Base-by-base conservation (phyloP, 2,888 invertebrate genomes). In the Crossocerus cetratus region DNA sequence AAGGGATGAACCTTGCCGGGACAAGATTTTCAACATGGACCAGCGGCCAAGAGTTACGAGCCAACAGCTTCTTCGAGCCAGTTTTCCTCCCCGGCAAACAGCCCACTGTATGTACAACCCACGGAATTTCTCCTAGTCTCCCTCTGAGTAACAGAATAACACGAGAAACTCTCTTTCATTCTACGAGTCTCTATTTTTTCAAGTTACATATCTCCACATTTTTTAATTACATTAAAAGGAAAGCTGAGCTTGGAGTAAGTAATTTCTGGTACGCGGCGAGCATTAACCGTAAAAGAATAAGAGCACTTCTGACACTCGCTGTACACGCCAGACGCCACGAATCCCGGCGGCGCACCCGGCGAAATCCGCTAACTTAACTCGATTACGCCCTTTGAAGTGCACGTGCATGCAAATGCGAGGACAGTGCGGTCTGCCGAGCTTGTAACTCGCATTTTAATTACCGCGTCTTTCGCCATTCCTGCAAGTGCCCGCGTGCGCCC, bases 361-460 rank as follows among this genome's bases (percentile, higher is more conserved):
- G 21, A 63, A 49, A 63, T 60, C 69, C 32, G 5, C 32, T 32
- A 32, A 57, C 23, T 68, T 80, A 79, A 79, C 77, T 77, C 69
- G 81, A 79, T 80, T 79, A 74, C 21, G 55, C 77, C 76, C 72
- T 56, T 44, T 54, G 55, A 65, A 65, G 68, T 32, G 32, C 76
- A 55, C 76, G 66, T 53, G 65, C 63, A 70, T 71, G 78, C 70
- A 78, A 80, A 78, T 77, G 77, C 68, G 32, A 11, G 32, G 61
- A 77, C 65, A 69, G 58, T 21, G 59, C 65, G 49, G 49, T 32
- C 42, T 56, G 23, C n/a, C 32, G 49, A 67, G 61, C 70, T 74
- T 55, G 42, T 16, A 76, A 62, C 61, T 63, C 16, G 68, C 66
- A 73, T 77, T 76, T 78, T 80, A 78, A 78, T 78, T 77, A 73